A percentile compares a stretch with the other conserved stretches of the same genome.
phyloP scores from a whole-genome alignment of 2,797 vertebrate species.

The Acipenser oxyrinchus region DNA sequence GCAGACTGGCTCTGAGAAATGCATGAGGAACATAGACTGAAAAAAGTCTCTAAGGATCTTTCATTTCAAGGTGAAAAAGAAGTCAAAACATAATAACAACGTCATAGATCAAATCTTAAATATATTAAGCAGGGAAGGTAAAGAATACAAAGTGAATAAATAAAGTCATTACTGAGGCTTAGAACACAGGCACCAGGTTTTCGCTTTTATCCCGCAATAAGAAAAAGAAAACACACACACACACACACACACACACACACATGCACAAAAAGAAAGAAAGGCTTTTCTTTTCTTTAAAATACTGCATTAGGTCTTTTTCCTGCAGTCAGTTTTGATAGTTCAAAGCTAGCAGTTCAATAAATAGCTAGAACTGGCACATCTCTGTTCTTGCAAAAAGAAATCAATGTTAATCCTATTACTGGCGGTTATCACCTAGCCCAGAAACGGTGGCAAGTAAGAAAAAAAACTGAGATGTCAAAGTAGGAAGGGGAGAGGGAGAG shows the following conservation, averaged over 20 bases:
- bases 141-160: slow-evolving; percentile 67
- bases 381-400: slow-evolving; percentile 99
- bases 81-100: slow-evolving; percentile 74
- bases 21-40: background rate
- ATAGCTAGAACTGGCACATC: slow-evolving; percentile 99
- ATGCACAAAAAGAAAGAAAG: slow-evolving; percentile 57
- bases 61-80: slow-evolving; percentile 87
- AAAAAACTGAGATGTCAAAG: slow-evolving; percentile 96
- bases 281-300: slow-evolving; percentile 89
- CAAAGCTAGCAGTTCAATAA: slow-evolving; percentile 99
- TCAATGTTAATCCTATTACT: slow-evolving; percentile 99
- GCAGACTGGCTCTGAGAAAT: too few species aligned
- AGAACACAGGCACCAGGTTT: slow-evolving; percentile 81
- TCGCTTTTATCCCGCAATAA: slow-evolving; percentile 79
- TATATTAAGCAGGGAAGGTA: slow-evolving; percentile 69
- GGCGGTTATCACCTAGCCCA: slow-evolving; percentile 99
- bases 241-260: too few species aligned
- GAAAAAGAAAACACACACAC: slow-evolving; percentile 60
- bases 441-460: slow-evolving; percentile 87
- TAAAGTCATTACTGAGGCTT: slow-evolving; percentile 84
- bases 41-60: slow-evolving; percentile 42
- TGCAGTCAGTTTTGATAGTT: slow-evolving; percentile 96
- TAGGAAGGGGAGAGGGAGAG: slow-evolving; percentile 60
- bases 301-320: slow-evolving; percentile 80
- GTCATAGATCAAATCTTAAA: slow-evolving; percentile 76